Conservation (phyloP, 1,140 invertebrate species). For the Leguminivora glycinivorella region DNA sequence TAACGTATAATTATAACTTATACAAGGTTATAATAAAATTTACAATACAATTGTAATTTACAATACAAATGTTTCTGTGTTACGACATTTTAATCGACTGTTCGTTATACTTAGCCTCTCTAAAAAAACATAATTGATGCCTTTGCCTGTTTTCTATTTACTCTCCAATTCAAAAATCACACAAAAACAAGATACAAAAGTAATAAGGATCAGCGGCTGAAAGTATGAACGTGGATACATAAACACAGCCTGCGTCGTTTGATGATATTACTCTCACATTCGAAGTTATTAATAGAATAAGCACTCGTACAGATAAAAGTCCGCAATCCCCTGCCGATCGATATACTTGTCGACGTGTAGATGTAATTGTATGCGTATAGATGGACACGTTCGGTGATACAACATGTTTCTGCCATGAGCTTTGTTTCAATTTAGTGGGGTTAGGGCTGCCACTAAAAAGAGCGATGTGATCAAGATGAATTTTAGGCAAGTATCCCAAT, state of each 20-base stretch:
- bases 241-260: conserved; percentile 12
- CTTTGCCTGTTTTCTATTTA: not conserved
- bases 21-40: no score
- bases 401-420: conserved; percentile 9
- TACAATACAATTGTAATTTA: no score
- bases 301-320: conserved; percentile 19
- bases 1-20: no score
- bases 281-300: conserved; percentile 14
- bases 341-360: conserved; percentile 14
- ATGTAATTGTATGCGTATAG: conserved; percentile 22
- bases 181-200: not conserved
- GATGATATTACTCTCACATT: conserved; percentile 8
- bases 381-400: conserved; percentile 14
- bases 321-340: conserved; percentile 13
- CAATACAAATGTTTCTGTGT: no score
- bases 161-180: not conserved
- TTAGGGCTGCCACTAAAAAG: conserved; percentile 4
- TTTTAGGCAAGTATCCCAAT: no score
- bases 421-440: conserved; percentile 19
- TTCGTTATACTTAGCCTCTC: no score
- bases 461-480: no score
- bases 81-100: no score
- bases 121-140: not conserved
- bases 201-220: not conserved
- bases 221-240: not conserved